Evolutionary conservation across 2,888 invertebrate species (phyloP).

Genomic region (Drosophila nigricruria): DNA sequence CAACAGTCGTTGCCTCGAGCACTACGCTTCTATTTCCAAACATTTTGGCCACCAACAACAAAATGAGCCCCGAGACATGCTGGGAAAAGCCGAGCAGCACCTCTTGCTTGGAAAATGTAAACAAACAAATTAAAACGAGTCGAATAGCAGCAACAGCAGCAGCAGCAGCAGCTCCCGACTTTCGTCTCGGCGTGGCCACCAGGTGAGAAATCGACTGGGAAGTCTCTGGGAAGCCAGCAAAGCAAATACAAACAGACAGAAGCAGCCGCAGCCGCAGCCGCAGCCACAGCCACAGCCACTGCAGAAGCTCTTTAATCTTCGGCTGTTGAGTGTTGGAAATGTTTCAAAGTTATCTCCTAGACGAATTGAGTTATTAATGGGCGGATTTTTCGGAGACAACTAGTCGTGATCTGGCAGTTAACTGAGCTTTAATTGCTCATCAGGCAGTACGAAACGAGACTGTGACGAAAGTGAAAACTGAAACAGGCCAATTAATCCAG

Average conservation of each 20-base stretch:
- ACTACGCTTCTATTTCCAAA: conserved; percentile 65
- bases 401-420: conserved; percentile 60
- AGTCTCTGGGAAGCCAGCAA: conserved; percentile 43
- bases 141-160: conserved; percentile 51
- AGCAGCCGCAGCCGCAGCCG: conserved; percentile 49
- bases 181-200: conserved; percentile 45
- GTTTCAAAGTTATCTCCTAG: conserved; percentile 23
- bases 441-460: conserved; percentile 21
- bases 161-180: conserved; percentile 17
- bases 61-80: conserved; percentile 49
- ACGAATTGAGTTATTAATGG: conserved; percentile 51
- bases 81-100: conserved; percentile 59
- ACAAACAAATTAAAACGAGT: conserved; percentile 80
- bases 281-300: conserved; percentile 29
- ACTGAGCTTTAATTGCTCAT: conserved; percentile 51
- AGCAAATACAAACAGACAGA: conserved; percentile 47
- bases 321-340: conserved; percentile 54
- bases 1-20: conserved; percentile 6
- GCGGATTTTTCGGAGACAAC: conserved; percentile 52
- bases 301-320: conserved; percentile 74
- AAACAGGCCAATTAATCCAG: conserved; percentile 25
- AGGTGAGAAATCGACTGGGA: conserved; percentile 74
- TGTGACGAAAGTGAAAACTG: conserved; percentile 38
- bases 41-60: conserved; percentile 56
- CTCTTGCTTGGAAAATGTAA: conserved; percentile 68